Conservation (phyloP, 2,113 vertebrate genomes). For the Notiomystis cincta region DNA sequence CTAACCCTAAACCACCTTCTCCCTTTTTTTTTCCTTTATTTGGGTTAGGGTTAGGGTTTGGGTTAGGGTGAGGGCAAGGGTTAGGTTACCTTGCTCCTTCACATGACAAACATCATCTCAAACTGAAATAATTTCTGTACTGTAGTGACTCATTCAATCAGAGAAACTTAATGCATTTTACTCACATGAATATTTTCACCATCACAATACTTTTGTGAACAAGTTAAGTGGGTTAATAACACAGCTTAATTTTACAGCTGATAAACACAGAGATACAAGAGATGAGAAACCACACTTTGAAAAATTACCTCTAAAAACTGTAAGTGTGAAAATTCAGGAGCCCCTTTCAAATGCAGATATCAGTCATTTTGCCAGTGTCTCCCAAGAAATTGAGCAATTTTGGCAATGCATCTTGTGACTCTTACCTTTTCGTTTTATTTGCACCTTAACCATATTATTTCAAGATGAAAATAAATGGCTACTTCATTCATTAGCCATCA, state of each 20-base stretch:
- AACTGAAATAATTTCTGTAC: neutral
- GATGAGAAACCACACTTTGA: neutral
- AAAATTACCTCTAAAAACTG: neutral
- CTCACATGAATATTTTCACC: neutral
- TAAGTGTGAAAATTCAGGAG: neutral
- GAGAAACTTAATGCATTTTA: neutral
- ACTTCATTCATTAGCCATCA: neutral
- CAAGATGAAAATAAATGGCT: neutral
- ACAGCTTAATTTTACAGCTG: neutral
- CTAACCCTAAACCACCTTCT: too few species aligned
- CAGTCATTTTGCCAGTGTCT: neutral
- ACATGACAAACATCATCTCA: neutral
- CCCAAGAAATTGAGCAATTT: neutral
- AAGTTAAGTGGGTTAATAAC: too few species aligned
- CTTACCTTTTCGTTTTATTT: neutral
- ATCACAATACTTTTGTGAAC: neutral
- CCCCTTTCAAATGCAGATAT: neutral
- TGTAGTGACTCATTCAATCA: neutral
- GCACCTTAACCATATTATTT: neutral
- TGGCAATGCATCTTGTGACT: neutral
- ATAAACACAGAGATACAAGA: neutral
- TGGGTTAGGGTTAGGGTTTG: too few species aligned
- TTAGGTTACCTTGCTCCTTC: neutral
- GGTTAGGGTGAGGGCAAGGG: too few species aligned
- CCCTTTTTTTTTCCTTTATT: too few species aligned